These are phyloP conservation scores for Chlamydotis undulata DNA, from an alignment of 2,113 vertebrate species.

Conservation along the genomic window DNA sequence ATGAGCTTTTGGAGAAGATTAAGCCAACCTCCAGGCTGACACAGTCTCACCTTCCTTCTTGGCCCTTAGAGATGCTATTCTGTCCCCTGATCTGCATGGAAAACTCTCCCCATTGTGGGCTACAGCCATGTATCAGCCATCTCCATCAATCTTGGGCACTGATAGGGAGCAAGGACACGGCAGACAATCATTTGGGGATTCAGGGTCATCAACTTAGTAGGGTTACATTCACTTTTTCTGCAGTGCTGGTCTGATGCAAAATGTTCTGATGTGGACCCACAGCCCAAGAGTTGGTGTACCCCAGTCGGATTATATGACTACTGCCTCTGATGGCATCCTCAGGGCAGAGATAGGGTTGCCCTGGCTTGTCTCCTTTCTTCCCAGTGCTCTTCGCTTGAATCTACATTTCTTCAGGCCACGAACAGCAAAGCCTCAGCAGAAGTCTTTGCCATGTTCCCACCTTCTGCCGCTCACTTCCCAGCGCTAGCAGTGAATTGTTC, in stretches of 20 bases:
- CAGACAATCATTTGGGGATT: neutral
- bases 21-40: neutral
- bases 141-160: rapidly evolving
- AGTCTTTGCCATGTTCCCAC: neutral
- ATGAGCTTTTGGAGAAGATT: neutral
- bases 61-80: neutral
- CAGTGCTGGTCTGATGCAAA: neutral
- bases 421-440: slow-evolving; percentile 12
- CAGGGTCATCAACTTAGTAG: rapidly evolving
- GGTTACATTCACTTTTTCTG: neutral
- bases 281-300: neutral
- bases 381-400: neutral
- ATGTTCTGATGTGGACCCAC: rapidly evolving
- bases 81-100: neutral
- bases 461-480: neutral
- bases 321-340: neutral
- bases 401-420: neutral
- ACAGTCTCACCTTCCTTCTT: neutral
- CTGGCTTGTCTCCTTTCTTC: neutral
- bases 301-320: neutral
- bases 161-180: neutral
- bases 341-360: neutral
- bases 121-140: neutral
- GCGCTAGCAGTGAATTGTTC: neutral
- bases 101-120: neutral